These are phyloP conservation scores for Gymnothorax javanicus DNA, from an alignment of 2,797 vertebrate species.

Conservation along the genomic window DNA sequence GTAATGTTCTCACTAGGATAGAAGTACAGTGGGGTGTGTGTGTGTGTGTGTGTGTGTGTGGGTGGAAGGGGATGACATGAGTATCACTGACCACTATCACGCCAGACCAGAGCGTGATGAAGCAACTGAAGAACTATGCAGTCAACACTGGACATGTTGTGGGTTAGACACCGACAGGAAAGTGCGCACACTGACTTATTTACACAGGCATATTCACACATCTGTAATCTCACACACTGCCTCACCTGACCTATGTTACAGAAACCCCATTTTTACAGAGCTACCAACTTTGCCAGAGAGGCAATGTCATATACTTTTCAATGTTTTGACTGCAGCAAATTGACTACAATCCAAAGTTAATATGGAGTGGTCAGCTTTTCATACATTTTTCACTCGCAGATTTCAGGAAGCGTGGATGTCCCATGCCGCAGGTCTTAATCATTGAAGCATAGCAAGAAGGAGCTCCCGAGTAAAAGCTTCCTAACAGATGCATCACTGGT, in stretches of 20 bases:
- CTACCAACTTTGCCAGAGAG: not conserved
- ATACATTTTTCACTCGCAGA: not conserved
- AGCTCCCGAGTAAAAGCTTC: too few species aligned
- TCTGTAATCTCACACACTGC: not conserved
- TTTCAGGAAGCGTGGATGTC: not conserved
- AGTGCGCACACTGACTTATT: not conserved
- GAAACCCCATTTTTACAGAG: not conserved
- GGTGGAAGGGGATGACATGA: constrained; percentile 68
- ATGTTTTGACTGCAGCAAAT: too few species aligned
- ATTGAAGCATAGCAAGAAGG: too few species aligned
- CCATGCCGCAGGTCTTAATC: not conserved
- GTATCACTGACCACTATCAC: constrained; percentile 75
- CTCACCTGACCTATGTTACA: not conserved
- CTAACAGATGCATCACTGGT: too few species aligned
- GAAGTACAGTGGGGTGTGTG: too few species aligned
- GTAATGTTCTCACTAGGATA: too few species aligned
- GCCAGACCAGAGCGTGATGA: constrained; percentile 84
- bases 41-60: not conserved
- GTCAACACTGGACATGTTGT: constrained; percentile 86
- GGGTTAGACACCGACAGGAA: constrained; percentile 67
- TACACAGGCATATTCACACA: not conserved
- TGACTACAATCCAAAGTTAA: too few species aligned
- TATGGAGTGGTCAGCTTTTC: too few species aligned
- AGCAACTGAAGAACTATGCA: constrained; percentile 83
- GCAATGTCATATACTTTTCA: not conserved